phyloP scores from a whole-genome alignment of 1,140 invertebrate genomes.

The Agrypnia vestita region DNA sequence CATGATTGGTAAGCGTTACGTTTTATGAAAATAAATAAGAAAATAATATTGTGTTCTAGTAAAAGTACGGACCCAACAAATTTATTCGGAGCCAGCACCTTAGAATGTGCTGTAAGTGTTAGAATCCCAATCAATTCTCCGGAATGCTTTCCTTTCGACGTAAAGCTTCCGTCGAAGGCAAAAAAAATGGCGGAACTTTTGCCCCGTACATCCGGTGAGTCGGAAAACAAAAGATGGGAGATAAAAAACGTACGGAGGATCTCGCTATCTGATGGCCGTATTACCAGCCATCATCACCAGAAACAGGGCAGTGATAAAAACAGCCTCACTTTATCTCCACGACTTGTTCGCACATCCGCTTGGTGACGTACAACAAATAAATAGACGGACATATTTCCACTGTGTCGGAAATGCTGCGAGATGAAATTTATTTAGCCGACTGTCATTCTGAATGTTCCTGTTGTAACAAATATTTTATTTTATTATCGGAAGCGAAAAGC shows the following conservation, averaged over 20 bases:
- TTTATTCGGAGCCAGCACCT: too few species aligned
- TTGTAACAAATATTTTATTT: too few species aligned
- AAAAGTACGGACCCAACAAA: too few species aligned
- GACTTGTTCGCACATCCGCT: constrained; percentile 28
- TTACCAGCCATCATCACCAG: constrained; percentile 19
- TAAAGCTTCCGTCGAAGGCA: not conserved
- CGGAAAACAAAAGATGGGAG: constrained; percentile 19
- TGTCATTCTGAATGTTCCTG: not conserved
- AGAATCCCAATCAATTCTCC: constrained; percentile 8
- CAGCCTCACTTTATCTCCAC: constrained; percentile 19
- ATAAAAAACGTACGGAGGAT: constrained; percentile 17
- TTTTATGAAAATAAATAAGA: too few species aligned
- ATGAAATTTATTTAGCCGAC: not conserved
- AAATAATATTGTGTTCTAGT: too few species aligned
- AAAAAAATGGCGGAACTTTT: constrained; percentile 15
- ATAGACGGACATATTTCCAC: constrained; percentile 14
- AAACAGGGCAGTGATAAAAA: constrained; percentile 13
- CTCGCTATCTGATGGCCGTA: constrained; percentile 6
- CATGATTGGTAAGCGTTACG: too few species aligned
- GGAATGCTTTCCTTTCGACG: not conserved
- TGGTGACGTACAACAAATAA: constrained; percentile 20
- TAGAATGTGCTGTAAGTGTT: not conserved
- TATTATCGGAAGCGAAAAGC: too few species aligned
- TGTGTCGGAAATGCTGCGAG: not conserved
- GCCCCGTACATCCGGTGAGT: constrained; percentile 1